phyloP scores from a whole-genome alignment of 1,140 invertebrate species.

The Diploscapter pachys region DNA sequence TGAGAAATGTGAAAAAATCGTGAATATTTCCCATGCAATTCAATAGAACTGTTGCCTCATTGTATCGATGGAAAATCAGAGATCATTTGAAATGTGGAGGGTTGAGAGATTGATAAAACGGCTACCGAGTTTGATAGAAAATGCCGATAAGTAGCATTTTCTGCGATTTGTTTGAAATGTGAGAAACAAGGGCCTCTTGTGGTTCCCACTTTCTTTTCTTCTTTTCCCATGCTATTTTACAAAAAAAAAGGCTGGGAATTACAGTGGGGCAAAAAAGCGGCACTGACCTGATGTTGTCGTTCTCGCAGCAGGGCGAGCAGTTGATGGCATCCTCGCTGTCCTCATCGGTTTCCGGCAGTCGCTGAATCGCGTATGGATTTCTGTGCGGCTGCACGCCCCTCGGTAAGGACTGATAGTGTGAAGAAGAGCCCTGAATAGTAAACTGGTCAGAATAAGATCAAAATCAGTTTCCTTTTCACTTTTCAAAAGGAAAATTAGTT shows the following conservation, averaged over 20 bases:
- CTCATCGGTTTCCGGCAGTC: conserved; percentile 18
- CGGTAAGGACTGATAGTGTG: conserved; percentile 6
- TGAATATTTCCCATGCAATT: no score
- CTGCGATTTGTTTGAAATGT: background rate
- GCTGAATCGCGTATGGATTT: conserved; percentile 25
- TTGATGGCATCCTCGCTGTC: conserved; percentile 40
- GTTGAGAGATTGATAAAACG: conserved; percentile 7
- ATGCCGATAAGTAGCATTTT: background rate
- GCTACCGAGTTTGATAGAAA: background rate
- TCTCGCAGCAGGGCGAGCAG: conserved; percentile 47
- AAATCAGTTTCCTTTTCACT: no score
- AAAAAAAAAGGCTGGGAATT: background rate
- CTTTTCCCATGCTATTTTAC: conserved; percentile 7
- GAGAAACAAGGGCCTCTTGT: background rate
- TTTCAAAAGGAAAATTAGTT: no score
- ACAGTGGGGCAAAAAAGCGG: no score
- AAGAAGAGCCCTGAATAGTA: no score
- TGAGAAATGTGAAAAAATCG: no score
- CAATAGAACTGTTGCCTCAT: no score
- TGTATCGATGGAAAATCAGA: no score
- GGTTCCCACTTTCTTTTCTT: conserved; percentile 17
- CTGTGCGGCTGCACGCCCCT: conserved; percentile 21
- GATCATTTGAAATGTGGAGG: no score
- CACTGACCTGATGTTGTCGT: conserved; percentile 40
- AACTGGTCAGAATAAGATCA: no score